Percentiles rank a stretch among this genome's conserved stretches.
phyloP scores from a whole-genome alignment of 2,113 vertebrate species.

The Leptodactylus fuscus region DNA sequence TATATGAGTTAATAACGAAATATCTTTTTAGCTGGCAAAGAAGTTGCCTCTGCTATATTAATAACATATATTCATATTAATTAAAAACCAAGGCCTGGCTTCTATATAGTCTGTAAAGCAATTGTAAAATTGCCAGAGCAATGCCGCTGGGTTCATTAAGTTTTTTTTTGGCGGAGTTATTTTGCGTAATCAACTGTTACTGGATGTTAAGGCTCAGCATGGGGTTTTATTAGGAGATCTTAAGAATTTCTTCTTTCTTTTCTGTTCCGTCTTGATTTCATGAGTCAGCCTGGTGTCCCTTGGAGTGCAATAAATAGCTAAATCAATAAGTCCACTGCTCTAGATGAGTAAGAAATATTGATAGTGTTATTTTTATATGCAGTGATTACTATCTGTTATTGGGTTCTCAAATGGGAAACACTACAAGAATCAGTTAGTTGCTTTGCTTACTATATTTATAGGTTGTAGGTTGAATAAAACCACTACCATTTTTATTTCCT shows the following conservation, averaged over 20 bases:
- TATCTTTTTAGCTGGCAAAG: conserved; percentile 20
- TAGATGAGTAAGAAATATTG: conserved; percentile 38
- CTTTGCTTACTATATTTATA: neutral
- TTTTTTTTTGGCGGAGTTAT: neutral
- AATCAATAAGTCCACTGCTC: conserved; percentile 47
- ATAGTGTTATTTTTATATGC: conserved; percentile 48
- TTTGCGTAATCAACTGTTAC: conserved; percentile 18
- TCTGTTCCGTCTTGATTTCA: conserved; percentile 5
- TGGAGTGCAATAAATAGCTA: conserved; percentile 41
- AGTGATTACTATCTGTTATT: conserved; percentile 42
- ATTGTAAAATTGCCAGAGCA: conserved; percentile 19
- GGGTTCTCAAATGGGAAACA: conserved; percentile 16
- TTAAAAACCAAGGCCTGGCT: conserved; percentile 23
- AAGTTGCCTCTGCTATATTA: conserved; percentile 34
- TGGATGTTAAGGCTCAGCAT: conserved; percentile 2
- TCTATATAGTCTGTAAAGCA: neutral
- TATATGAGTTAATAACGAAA: conserved; percentile 16
- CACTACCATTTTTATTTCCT: neutral
- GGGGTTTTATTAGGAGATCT: neutral
- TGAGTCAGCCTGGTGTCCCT: neutral
- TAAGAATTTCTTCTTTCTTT: neutral
- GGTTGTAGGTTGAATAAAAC: neutral
- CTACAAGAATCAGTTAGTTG: neutral
- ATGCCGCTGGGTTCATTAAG: conserved; percentile 4
- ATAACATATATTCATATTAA: conserved; percentile 46